These are phyloP conservation scores for Falco biarmicus DNA, from an alignment of 2,797 vertebrate species.

Conservation along the genomic window DNA sequence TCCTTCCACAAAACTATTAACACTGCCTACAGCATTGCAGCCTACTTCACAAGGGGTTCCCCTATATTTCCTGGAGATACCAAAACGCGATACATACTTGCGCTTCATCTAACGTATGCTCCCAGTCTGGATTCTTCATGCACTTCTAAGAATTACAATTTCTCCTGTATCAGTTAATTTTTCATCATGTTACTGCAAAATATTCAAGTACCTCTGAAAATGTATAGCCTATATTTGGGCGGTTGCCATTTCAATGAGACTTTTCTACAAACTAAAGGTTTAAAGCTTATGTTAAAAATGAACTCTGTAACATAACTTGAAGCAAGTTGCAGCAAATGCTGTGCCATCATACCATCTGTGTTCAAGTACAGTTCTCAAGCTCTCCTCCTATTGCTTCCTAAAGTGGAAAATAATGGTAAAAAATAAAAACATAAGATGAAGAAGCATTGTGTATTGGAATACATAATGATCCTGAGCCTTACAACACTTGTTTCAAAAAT, in stretches of 20 bases:
- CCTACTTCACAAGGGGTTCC: background rate
- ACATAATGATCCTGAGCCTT: background rate
- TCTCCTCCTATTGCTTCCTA: conserved; percentile 60
- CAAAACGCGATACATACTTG: background rate
- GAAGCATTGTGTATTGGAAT: conserved; percentile 13
- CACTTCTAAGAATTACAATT: background rate
- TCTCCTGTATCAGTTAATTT: conserved; percentile 6
- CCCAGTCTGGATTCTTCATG: background rate
- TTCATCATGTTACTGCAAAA: background rate
- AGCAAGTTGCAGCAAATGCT: conserved; percentile 63
- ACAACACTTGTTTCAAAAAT: background rate
- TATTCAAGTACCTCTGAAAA: conserved; percentile 16
- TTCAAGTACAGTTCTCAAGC: conserved; percentile 49
- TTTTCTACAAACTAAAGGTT: conserved; percentile 59
- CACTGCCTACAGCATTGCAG: background rate
- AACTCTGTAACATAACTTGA: conserved; percentile 62
- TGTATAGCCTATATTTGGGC: conserved; percentile 27
- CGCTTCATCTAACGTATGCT: background rate
- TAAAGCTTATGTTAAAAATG: conserved; percentile 69
- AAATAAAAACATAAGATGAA: conserved; percentile 57
- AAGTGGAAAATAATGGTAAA: conserved; percentile 62
- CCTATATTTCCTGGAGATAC: background rate
- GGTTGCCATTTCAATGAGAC: conserved; percentile 54
- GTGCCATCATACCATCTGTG: conserved; percentile 68
- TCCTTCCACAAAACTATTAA: conserved; percentile 1